A percentile compares a stretch with the other conserved stretches of the same genome.
Conservation (phyloP, 2,888 invertebrate species). For the Athalia rosae region DNA sequence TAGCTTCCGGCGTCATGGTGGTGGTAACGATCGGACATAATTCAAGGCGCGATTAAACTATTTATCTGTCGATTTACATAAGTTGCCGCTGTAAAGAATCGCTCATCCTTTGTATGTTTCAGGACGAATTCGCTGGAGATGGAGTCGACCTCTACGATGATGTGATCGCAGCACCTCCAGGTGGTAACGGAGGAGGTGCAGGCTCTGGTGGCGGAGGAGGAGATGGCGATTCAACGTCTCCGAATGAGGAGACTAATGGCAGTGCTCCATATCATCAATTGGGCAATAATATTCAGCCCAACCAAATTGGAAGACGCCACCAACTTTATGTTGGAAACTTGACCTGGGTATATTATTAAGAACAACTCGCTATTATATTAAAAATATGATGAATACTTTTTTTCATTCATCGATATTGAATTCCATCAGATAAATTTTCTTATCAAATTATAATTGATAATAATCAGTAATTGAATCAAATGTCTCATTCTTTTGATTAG, state of each 20-base stretch:
- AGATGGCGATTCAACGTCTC: conserved; percentile 77
- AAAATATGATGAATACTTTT: background rate
- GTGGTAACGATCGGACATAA: conserved; percentile 59
- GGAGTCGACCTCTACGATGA: conserved; percentile 97
- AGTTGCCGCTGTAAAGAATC: background rate
- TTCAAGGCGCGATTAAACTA: conserved; percentile 26
- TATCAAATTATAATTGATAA: too few relatives aligned
- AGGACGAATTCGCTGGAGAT: conserved; percentile 90
- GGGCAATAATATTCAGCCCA: conserved; percentile 82
- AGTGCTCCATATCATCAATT: conserved; percentile 82
- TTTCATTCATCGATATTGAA: background rate
- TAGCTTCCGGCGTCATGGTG: conserved; percentile 61
- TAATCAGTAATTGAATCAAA: too few relatives aligned
- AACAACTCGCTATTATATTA: background rate
- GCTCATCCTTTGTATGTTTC: conserved; percentile 49
- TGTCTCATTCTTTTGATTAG: too few relatives aligned
- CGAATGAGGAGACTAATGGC: conserved; percentile 83
- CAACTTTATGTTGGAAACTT: conserved; percentile 98
- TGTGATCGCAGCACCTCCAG: conserved; percentile 89
- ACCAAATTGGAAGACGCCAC: conserved; percentile 85
- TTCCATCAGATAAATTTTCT: background rate
- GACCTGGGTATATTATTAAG: conserved; percentile 88
- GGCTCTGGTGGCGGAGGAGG: conserved; percentile 76
- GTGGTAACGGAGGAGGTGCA: conserved; percentile 69
- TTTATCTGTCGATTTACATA: conserved; percentile 41